phyloP scores from a whole-genome alignment of 1,140 invertebrate species.

The Lycorma delicatula region DNA sequence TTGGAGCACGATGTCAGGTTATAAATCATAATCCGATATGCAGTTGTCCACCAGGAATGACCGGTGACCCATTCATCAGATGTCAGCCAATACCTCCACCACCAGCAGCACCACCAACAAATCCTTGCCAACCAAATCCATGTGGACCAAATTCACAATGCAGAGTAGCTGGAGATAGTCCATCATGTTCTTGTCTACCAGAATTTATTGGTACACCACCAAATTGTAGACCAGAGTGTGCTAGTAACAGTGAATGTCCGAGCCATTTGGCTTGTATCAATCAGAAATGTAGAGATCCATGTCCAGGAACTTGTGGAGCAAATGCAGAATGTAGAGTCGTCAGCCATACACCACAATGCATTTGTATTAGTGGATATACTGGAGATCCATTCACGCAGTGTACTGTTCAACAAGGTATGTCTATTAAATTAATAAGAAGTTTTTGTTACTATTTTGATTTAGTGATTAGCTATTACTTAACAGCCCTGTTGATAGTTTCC shows the following conservation, averaged over 20 bases:
- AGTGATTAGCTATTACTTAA: too few species aligned
- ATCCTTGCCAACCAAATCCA: slow-evolving; percentile 48
- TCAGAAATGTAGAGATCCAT: slow-evolving; percentile 59
- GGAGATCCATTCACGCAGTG: slow-evolving; percentile 58
- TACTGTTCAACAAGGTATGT: slow-evolving; percentile 21
- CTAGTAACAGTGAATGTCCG: slow-evolving; percentile 52
- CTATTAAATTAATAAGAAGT: too few species aligned
- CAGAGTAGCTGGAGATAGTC: slow-evolving; percentile 45
- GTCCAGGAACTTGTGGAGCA: slow-evolving; percentile 51
- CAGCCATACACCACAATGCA: slow-evolving; percentile 54
- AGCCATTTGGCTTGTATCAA: slow-evolving; percentile 54
- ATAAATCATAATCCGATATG: slow-evolving; percentile 60
- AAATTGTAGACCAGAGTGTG: slow-evolving; percentile 56
- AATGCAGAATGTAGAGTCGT: slow-evolving; percentile 57
- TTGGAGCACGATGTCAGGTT: slow-evolving; percentile 53
- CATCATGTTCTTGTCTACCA: slow-evolving; percentile 54
- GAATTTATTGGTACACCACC: slow-evolving; percentile 53
- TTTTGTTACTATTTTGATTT: slow-evolving; percentile 61
- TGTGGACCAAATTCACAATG: slow-evolving; percentile 64
- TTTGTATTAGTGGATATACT: slow-evolving; percentile 46
- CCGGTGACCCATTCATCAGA: slow-evolving; percentile 59
- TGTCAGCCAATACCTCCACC: slow-evolving; percentile 53
- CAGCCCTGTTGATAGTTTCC: too few species aligned
- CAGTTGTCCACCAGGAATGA: slow-evolving; percentile 54
- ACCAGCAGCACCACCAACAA: slow-evolving; percentile 57